Base-by-base conservation (phyloP, 2,888 invertebrate species). In the Cosmia pyralina region DNA sequence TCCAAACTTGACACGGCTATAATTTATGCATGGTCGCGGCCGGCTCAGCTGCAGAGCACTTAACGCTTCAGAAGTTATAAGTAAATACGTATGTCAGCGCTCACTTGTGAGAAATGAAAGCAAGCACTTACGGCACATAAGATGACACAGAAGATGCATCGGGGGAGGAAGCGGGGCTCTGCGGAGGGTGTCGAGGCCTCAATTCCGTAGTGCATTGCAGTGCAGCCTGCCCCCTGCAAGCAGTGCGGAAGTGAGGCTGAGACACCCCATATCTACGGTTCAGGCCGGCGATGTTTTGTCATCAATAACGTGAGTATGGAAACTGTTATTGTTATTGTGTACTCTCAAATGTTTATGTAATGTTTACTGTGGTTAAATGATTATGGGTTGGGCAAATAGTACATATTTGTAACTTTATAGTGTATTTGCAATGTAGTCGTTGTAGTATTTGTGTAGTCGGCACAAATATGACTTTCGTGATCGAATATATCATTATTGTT, bases 141-240 rank as follows among this genome's bases (percentile, higher is more conserved):
- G 80, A 84, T 64, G 75, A 79, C 84, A 79, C 59, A 77, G 81
- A 85, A 86, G 87, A 84, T 72, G 79, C 73, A 86, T 73, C 75
- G 77, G 77, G 69, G 68, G 83, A 84, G 78, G 81, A 80, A 75
- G 72, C 53, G 69, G 76, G 78, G 82, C 82, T 55, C 88, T 81
- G 75, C 77, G 81, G 82, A 88, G 90, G 96, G 96, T 96, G 96
- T 96, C 96, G 96, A 97, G 96, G 95, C 97, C 96, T 98, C 98
- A 98, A 98, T 98, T 98, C 98, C 98, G 98, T 98, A 98, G 98
- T 98, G 98, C 98, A 98, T 98, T 98, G 98, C 98, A 98, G 98
- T 98, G 98, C 98, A 96, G 97, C 94, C 93, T 93, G 97, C 96
- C 96, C 96, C 97, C 98, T 98, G 98, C 98, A 98, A 98, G 98